These are phyloP conservation scores for Acrobasis consociella DNA, from an alignment of 2,888 invertebrate genomes.

Conservation along the genomic window DNA sequence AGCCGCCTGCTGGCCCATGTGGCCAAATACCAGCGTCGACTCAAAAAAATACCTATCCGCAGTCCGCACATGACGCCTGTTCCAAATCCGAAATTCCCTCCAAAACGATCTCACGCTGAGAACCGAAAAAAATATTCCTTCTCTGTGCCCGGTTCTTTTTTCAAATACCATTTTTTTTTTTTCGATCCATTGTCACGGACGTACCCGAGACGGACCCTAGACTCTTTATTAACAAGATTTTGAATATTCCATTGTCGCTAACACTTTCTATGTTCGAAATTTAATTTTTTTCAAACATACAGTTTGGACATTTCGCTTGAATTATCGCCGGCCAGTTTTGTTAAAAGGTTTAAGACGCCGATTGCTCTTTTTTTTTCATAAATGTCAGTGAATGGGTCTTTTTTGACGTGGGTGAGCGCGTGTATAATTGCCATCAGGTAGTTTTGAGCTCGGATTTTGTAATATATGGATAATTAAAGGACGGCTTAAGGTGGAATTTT, in stretches of 20 bases:
- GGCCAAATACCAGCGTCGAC: constrained; percentile 47
- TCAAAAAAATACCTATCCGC: constrained; percentile 50
- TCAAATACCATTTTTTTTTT: constrained; percentile 61
- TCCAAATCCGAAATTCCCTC: constrained; percentile 76
- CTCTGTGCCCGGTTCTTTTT: constrained; percentile 61
- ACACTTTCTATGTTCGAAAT: constrained; percentile 80
- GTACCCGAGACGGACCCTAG: constrained; percentile 58
- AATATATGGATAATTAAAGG: constrained; percentile 82
- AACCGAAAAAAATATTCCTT: constrained; percentile 57
- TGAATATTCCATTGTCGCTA: constrained; percentile 80
- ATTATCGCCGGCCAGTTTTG: constrained; percentile 80
- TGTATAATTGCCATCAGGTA: constrained; percentile 81
- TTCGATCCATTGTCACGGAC: constrained; percentile 51
- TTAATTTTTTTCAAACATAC: constrained; percentile 57
- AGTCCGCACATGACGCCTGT: constrained; percentile 73
- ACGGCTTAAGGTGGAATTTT: constrained; percentile 80
- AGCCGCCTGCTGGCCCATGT: constrained; percentile 48
- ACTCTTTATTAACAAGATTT: constrained; percentile 82
- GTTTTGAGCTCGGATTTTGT: constrained; percentile 69
- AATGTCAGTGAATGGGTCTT: constrained; percentile 69
- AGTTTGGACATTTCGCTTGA: constrained; percentile 82
- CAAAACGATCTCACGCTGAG: constrained; percentile 80
- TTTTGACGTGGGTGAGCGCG: constrained; percentile 81
- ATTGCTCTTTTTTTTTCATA: constrained; percentile 69
- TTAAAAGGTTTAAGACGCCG: constrained; percentile 74